Base-by-base conservation (phyloP, 2,797 vertebrate species). In the Cossypha caffra region DNA sequence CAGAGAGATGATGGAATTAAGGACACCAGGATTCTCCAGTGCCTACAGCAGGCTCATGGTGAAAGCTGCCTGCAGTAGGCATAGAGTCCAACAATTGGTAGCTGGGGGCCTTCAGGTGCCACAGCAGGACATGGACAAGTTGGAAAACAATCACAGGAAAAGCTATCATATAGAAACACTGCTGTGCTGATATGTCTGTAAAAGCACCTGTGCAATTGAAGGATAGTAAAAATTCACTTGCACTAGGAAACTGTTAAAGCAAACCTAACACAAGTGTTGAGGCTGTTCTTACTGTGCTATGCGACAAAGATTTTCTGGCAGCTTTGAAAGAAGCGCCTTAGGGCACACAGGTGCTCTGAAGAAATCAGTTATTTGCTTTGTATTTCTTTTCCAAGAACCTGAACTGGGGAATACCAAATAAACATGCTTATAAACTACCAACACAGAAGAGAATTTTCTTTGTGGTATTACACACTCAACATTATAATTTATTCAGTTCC, bases 1-100 rank as follows among this genome's bases (percentile, higher is more conserved):
- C 5, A 42, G 35, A 52, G 38, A 31, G 4, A 5, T 1, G 33
- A 58, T 10, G 3, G 2, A 8, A 12, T 0, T 11, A 40, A n/a
- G 71, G 59, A 24, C 3, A 31, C 26, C 0, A 11, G 66, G 24
- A 35, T 38, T 19, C 25, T 18, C 8, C 9, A 3, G n/a, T 11
- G 20, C 68, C 23, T 12, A 9, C 3, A 17, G 58, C 23, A 51
- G 31, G 48, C 25, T 67, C 18, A 0, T 11, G 24, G 9, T n/a
- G 25, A n/a, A 52, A 78, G 45, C 67, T 40, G 57, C 24, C n/a
- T 37, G 31, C 40, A 7, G 20, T 9, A 25, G 16, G n/a, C 10
- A 3, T 1, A 24, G 8, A 8, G 21, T 29, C 52, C 5, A 3
- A 45, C 9, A 8, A 13, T 7, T 37, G 19, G 16, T 1, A 45